Evolutionary conservation across 2,113 vertebrate species (phyloP).

Genomic region (Scophthalmus maximus): DNA sequence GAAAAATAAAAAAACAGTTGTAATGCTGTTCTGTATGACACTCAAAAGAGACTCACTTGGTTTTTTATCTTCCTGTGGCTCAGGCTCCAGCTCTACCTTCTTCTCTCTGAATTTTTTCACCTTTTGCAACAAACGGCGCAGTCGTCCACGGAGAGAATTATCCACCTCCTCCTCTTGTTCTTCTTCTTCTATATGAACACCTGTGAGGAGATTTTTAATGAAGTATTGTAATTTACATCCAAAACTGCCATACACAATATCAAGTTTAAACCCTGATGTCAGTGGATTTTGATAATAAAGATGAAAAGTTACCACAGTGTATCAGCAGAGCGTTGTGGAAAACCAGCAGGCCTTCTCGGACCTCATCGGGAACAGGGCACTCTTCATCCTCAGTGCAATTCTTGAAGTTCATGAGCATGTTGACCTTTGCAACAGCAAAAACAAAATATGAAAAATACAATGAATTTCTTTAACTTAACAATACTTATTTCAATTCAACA

Average conservation of each 20-base stretch:
- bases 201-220: constrained; percentile 69
- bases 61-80: constrained; percentile 84
- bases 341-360: constrained; percentile 82
- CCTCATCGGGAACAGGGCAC: constrained; percentile 85
- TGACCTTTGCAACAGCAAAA: constrained; percentile 82
- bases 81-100: constrained; percentile 81
- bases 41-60: constrained; percentile 88
- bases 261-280: neutral
- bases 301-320: constrained; percentile 88
- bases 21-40: no score
- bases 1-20: no score
- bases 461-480: no score
- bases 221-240: neutral
- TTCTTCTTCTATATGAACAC: constrained; percentile 89
- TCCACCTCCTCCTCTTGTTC: constrained; percentile 88
- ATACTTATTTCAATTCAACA: no score
- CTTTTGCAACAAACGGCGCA: constrained; percentile 86
- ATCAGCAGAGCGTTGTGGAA: constrained; percentile 89
- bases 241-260: neutral
- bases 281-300: neutral
- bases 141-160: constrained; percentile 85
- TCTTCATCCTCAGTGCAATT: constrained; percentile 84
- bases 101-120: constrained; percentile 85
- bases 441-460: no score
- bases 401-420: constrained; percentile 95